These are phyloP conservation scores for Torymus tubicola DNA, from an alignment of 2,888 invertebrate genomes.

Conservation along the genomic window DNA sequence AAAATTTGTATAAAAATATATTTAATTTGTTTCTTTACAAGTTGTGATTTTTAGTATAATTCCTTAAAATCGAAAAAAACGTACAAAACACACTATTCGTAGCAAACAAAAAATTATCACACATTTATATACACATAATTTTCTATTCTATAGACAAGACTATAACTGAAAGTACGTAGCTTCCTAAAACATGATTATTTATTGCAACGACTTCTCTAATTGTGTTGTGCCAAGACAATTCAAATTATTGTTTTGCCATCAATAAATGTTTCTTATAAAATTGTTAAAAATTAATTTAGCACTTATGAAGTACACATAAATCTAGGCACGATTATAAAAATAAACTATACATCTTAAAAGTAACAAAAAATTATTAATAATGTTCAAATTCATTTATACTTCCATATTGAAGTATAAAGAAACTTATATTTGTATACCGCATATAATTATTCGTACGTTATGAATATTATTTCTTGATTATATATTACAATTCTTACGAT, in stretches of 20 bases:
- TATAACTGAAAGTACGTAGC: background rate
- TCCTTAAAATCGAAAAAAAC: slow-evolving; percentile 14
- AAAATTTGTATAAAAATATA: slow-evolving; percentile 23
- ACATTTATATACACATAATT: background rate
- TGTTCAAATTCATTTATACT: background rate
- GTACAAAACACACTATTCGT: slow-evolving; percentile 34
- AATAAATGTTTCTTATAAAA: slow-evolving; percentile 13
- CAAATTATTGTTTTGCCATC: slow-evolving; percentile 5
- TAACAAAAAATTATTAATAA: too few relatives aligned
- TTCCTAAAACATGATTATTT: too few relatives aligned
- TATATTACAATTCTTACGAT: too few relatives aligned
- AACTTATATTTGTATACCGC: background rate
- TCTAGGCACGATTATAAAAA: too few relatives aligned
- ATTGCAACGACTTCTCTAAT: too few relatives aligned
- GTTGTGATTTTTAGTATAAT: slow-evolving; percentile 17
- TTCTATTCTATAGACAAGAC: slow-evolving; percentile 16
- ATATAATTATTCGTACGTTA: too few relatives aligned
- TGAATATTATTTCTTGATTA: too few relatives aligned
- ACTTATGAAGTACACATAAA: too few relatives aligned
- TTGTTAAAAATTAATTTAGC: background rate
- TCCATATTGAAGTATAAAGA: background rate
- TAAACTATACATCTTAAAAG: too few relatives aligned
- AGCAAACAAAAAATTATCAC: slow-evolving; percentile 1
- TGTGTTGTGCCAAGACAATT: too few relatives aligned
- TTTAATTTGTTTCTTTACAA: slow-evolving; percentile 10